These are phyloP conservation scores for Trachythela sp. DNA, from an alignment of 64 coral and sea anemone species.

Conservation along the genomic window DNA sequence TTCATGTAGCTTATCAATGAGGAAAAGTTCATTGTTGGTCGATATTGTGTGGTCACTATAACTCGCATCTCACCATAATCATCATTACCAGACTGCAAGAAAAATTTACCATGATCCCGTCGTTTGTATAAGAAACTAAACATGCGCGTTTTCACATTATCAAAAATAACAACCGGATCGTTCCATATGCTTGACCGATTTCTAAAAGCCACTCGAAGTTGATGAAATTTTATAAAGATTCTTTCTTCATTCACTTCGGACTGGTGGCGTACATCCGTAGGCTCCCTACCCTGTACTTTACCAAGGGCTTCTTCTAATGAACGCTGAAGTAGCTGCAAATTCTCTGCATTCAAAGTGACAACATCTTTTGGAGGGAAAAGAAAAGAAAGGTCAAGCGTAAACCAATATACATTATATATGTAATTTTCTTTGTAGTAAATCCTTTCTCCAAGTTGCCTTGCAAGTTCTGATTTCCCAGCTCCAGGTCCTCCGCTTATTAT, in stretches of 20 bases:
- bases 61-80: neutral
- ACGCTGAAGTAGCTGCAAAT: neutral
- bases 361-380: neutral
- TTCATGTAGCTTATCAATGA: neutral
- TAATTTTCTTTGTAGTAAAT: neutral
- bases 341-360: neutral
- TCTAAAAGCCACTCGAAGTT: neutral
- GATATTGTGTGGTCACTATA: neutral
- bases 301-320: neutral
- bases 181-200: neutral
- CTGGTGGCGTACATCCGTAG: neutral
- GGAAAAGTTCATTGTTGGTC: neutral
- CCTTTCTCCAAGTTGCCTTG: neutral
- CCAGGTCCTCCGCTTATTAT: neutral
- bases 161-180: neutral
- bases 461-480: constrained; percentile 3
- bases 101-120: neutral
- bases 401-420: too few relatives aligned
- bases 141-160: neutral
- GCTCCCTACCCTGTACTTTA: neutral
- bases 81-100: neutral
- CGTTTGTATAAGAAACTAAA: neutral
- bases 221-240: neutral
- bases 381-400: neutral
- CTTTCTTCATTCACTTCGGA: neutral